Evolutionary conservation across 1,140 invertebrate species (phyloP), one percentile per base, ranked within the genome.

Genomic region (Drosophila subobscura): DNA sequence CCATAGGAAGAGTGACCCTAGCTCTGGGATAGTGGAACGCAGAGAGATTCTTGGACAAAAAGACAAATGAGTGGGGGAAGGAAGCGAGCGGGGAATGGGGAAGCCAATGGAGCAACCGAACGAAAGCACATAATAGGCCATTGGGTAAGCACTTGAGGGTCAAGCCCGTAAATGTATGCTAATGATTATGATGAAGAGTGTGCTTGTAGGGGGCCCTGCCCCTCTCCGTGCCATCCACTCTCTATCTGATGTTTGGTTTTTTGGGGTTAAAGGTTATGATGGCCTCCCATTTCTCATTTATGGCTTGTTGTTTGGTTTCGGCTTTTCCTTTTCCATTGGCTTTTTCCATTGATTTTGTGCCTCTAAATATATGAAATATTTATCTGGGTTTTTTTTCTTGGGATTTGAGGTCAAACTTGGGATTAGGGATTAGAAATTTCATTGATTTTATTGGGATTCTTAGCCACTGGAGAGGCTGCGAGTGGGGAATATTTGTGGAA

Each of bases 91-190:
- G 8, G 10, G 33, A 10, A 4, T 0, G 10, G 33, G 33, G 72
- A 74, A 77, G 71, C 74, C 74, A 77, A 77, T 77, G 70, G 72
- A 79, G 72, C 77, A 76, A 80, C 77, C 66, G 46, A 67, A 79
- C 66, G 66, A 61, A 80, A 80, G 77, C 77, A 80, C 77, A 80
- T 80, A 80, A 80, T 76, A 71, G 77, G 77, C 77, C 72, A 80
- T 80, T 80, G 74, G 72, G 66, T 61, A 74, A 80, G 77, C 60
- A 80, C 77, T 80, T 80, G 66, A 80, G 77, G 77, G 77, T 80
- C 77, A 80, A 66, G 56, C 61, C 58, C 63, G 53, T 50, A 76
- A 80, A 80, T 80, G 72, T 80, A 80, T 80, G 77, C 77, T 80
- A 80, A 80, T 80, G 77, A 80, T 80, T 67, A 80, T 61, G 77